Base-by-base conservation (phyloP, 2,113 vertebrate genomes). In the Crypturellus undulatus region DNA sequence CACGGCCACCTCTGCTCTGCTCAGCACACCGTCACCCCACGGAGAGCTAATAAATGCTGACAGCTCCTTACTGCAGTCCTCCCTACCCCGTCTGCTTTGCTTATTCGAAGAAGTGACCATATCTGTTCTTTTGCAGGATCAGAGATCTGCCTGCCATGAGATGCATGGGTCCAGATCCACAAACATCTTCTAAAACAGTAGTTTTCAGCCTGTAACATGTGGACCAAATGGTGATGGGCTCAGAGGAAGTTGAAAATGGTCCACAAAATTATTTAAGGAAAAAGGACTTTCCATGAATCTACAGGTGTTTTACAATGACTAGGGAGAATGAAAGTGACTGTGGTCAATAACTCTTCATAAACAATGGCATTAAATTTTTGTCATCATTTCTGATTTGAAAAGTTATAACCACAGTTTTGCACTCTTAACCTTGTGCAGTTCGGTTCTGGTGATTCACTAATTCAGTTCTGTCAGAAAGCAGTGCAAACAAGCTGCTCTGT, bases 1-100 rank as follows among this genome's bases (percentile, higher is more conserved):
- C 21, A 34, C 6, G 58, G 72, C 10, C 25, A 72, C 2, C 9
- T 5, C 3, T 3, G 0, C 0, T 22, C 47, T 4, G 43, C 70
- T 90, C 63, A 73, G 59, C 22, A n/a, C 34, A 59, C 6, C 25
- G 21, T 42, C 18, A 0, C 12, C 36, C 38, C 34, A 24, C 9
- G 63, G 36, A 45, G 20, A 16, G 10, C 10, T 40, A 78, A 42
- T 47, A 49, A 76, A 63, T 30, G 78, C 42, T 30, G 24, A 2
- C 67, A n/a, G 18, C 5, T 80, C 10, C 49, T 90, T 34, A 20
- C 43, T 79, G 26, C 0, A 0, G 73, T 9, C 42, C 26, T 9
- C 42, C 26, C 34, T 63, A 60, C n/a, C 24, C 0, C 1, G 40
- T 28, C 43, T 76, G 16, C 34, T 72, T 89, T 79, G 52, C 34